A percentile compares a stretch with the other conserved stretches of the same genome.
These are phyloP conservation scores for Typhlomys cinereus DNA, from an alignment of 2,113 vertebrate species.

Conservation along the genomic window DNA sequence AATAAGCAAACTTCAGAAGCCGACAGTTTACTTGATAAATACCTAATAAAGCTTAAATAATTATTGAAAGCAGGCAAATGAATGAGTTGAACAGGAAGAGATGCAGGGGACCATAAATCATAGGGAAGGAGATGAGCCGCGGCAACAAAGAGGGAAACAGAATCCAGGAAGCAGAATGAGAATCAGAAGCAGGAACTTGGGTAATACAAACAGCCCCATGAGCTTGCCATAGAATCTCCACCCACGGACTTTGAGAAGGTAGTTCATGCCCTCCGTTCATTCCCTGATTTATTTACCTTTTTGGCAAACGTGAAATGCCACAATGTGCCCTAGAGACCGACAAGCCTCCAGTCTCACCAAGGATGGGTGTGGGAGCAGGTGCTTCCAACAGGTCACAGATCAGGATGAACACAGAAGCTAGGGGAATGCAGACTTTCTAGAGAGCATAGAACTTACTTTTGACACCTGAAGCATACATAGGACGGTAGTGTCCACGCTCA, in stretches of 20 bases:
- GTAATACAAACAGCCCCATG: neutral
- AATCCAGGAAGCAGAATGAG: neutral
- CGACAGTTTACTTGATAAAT: slow-evolving; percentile 83
- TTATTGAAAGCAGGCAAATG: slow-evolving; percentile 82
- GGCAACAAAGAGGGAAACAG: neutral
- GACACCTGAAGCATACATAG: too few relatives aligned
- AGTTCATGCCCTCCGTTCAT: neutral
- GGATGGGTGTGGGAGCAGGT: neutral
- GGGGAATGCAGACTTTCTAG: too few relatives aligned
- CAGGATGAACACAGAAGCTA: neutral
- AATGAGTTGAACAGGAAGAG: slow-evolving; percentile 61
- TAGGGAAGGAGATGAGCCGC: neutral
- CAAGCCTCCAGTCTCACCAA: neutral
- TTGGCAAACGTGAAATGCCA: neutral
- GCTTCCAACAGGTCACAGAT: neutral
- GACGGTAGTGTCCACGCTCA: too few relatives aligned
- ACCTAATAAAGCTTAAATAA: slow-evolving; percentile 84
- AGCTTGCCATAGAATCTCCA: neutral
- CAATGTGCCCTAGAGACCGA: neutral
- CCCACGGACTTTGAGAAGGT: too few relatives aligned
- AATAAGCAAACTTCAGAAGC: slow-evolving; percentile 79
- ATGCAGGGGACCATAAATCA: slow-evolving; percentile 65
- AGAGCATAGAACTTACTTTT: too few relatives aligned
- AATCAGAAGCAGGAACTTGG: neutral
- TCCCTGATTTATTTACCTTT: neutral